These are phyloP conservation scores for Autographa gamma DNA, from an alignment of 2,888 invertebrate genomes.

Conservation along the genomic window DNA sequence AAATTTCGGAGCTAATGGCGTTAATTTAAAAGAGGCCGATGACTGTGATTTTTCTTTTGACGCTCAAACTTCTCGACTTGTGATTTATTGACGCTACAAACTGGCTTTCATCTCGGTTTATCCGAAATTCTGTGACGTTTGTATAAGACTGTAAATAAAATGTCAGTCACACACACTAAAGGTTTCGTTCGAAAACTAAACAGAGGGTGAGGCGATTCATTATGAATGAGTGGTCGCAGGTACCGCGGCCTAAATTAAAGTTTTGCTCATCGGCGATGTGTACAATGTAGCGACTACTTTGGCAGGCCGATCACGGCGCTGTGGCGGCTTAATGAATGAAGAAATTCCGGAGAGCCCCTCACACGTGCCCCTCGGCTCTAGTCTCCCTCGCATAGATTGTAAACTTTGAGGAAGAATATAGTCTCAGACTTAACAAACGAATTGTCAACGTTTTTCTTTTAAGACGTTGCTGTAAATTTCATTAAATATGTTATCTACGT, in stretches of 20 bases:
- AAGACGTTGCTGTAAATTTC: background rate
- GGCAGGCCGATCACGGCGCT: constrained; percentile 82
- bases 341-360: constrained; percentile 80
- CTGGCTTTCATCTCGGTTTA: constrained; percentile 60
- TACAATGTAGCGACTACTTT: constrained; percentile 76
- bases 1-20: constrained; percentile 88
- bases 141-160: constrained; percentile 71
- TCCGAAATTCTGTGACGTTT: constrained; percentile 59
- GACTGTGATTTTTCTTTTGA: constrained; percentile 86
- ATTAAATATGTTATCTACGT: background rate
- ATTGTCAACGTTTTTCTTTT: constrained; percentile 49
- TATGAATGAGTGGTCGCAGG: constrained; percentile 81
- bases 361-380: constrained; percentile 71
- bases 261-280: constrained; percentile 80
- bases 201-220: constrained; percentile 80
- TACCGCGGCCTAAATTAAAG: constrained; percentile 84
- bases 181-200: constrained; percentile 74
- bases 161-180: constrained; percentile 81
- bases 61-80: constrained; percentile 74
- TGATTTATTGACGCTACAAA: constrained; percentile 82
- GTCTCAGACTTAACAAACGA: constrained; percentile 56
- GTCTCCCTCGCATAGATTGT: constrained; percentile 75
- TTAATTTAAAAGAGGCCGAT: constrained; percentile 88
- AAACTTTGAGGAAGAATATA: constrained; percentile 68
- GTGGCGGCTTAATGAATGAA: constrained; percentile 86